These are phyloP conservation scores for Brachionus manjavacas DNA, from an alignment of 1,140 invertebrate genomes.

Conservation along the genomic window DNA sequence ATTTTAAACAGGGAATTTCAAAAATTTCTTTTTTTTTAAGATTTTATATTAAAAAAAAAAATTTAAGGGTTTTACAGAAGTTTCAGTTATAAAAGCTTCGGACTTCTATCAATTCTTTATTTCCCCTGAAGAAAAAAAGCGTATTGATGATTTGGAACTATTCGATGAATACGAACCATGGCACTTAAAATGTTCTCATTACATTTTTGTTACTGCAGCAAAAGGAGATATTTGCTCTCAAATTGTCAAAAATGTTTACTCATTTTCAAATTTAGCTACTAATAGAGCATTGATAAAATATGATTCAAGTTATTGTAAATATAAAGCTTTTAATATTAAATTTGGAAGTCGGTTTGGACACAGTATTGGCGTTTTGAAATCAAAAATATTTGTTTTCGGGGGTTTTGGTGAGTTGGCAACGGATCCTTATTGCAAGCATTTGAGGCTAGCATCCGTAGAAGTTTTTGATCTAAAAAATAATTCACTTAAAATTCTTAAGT, in stretches of 20 bases:
- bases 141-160: slow-evolving; percentile 57
- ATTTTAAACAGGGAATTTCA: too few relatives aligned
- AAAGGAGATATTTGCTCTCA: not conserved
- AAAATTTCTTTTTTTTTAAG: too few relatives aligned
- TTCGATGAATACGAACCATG: slow-evolving; percentile 63
- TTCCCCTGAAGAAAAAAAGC: slow-evolving; percentile 50
- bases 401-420: slow-evolving; percentile 42
- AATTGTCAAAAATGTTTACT: not conserved
- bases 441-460: slow-evolving; percentile 3
- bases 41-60: not conserved
- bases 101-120: slow-evolving; percentile 54
- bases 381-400: slow-evolving; percentile 44
- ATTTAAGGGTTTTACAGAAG: slow-evolving; percentile 56
- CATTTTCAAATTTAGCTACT: not conserved
- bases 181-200: slow-evolving; percentile 61
- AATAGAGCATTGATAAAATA: not conserved
- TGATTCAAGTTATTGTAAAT: not conserved
- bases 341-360: slow-evolving; percentile 49
- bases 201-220: slow-evolving; percentile 51
- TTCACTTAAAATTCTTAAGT: not conserved
- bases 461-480: not conserved
- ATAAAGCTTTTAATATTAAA: not conserved
- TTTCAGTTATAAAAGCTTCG: slow-evolving; percentile 54
- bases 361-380: slow-evolving; percentile 44
- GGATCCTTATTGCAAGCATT: slow-evolving; percentile 5